Conservation (phyloP, 2,888 invertebrate species). For the Lasioglossum pauxillum region DNA sequence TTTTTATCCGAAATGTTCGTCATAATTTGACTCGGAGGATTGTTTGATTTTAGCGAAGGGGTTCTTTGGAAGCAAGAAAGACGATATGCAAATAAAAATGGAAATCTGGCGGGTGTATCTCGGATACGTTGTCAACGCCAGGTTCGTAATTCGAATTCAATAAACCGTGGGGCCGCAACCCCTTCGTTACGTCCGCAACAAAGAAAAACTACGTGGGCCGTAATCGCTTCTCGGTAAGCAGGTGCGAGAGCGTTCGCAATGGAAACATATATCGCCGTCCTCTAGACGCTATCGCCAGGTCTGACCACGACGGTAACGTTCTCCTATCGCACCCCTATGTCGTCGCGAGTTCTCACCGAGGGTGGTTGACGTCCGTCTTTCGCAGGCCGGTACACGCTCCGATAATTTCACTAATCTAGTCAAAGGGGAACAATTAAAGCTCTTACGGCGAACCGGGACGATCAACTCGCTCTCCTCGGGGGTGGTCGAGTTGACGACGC, state of each 20-base stretch:
- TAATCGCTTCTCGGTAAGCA: slow-evolving; percentile 61
- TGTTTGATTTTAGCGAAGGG: neutral
- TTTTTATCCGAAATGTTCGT: neutral
- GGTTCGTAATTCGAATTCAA: slow-evolving; percentile 51
- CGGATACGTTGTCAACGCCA: slow-evolving; percentile 5
- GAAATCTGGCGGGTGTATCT: slow-evolving; percentile 5
- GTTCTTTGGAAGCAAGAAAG: neutral
- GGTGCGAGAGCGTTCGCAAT: slow-evolving; percentile 59
- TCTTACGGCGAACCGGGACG: slow-evolving; percentile 15
- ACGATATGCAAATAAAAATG: neutral
- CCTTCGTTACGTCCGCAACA: slow-evolving; percentile 37
- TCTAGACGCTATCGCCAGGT: slow-evolving; percentile 59
- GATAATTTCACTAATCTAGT: slow-evolving; percentile 60
- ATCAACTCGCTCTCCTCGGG: neutral
- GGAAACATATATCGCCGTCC: slow-evolving; percentile 45
- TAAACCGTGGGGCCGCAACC: slow-evolving; percentile 33
- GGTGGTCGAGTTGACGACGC: neutral
- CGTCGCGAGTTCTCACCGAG: slow-evolving; percentile 64
- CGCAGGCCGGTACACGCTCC: slow-evolving; percentile 55
- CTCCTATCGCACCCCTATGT: slow-evolving; percentile 72
- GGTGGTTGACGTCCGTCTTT: slow-evolving; percentile 64
- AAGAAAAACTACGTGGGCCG: slow-evolving; percentile 56
- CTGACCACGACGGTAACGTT: slow-evolving; percentile 56
- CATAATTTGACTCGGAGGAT: neutral
- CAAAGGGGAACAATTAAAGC: slow-evolving; percentile 51